Base-by-base conservation (phyloP, 2,797 vertebrate species). In the Geotrypetes seraphini region DNA sequence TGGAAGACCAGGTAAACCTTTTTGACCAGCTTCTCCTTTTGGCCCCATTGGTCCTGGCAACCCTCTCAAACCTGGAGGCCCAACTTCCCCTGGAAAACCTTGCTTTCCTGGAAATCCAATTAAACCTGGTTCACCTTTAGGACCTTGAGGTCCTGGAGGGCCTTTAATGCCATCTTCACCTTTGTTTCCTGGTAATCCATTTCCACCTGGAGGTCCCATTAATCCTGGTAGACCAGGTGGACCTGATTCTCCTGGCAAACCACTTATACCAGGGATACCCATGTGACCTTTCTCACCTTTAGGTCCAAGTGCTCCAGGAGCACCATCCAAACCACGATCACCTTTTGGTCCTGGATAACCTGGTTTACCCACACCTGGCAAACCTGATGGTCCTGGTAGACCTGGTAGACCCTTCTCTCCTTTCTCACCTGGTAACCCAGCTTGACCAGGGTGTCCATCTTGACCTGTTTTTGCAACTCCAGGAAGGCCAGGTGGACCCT, bases 331-430 rank as follows among this genome's bases (percentile, higher is more conserved):
- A 1, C 94, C 95, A 15, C 85, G 88, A 32, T 95, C 90, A 22
- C 95, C 95, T 56, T 92, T 94, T 21, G 77, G 82, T 18, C 94
- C 95, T 1, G 90, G 88, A 44, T 87, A 92, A 13, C 95, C 95
- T 3, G 88, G 85, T 57, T 96, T 97, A 9, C 91, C 90, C 2
- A 91, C 75, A 2, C 95, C 95, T 1, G 89, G 88, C 21, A 86
- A 49, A 2, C 95, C 95, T 0, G 91, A 88, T 10, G 81, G 77
- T 3, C 95, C 95, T 0, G 88, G 91, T 39, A 94, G 66, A 42
- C 95, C 95, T 2, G 79, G 73, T 17, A 81, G 55, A 3, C 95
- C 95, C 50, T 81, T 76, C 41, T 91, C 89, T 4, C 95, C 95
- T 65, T 95, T 98, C 18, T 77, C 85, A 0, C 95, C 95, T 0